Evolutionary conservation across 2,888 invertebrate genomes (phyloP).

Genomic region (Nephrotoma appendiculata): DNA sequence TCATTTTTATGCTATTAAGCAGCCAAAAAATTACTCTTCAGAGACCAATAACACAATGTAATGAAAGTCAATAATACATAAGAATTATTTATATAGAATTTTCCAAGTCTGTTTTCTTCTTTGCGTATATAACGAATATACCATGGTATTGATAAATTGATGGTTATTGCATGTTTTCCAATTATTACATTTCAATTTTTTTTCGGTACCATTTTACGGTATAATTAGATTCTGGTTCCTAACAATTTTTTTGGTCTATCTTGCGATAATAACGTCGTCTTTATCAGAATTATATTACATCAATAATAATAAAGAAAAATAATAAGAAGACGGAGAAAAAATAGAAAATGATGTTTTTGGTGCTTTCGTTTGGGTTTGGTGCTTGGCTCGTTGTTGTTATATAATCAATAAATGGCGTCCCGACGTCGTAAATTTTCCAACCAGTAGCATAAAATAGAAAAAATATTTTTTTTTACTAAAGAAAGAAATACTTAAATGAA

Average conservation of each 20-base stretch:
- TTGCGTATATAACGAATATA: not conserved
- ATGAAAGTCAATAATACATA: slow-evolving; percentile 1
- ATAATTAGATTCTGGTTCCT: not conserved
- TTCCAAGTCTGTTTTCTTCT: not conserved
- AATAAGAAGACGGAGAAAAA: not conserved
- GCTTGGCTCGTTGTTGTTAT: slow-evolving; percentile 1
- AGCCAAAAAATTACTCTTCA: not conserved
- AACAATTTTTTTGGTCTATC: not conserved
- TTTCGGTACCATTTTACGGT: not conserved
- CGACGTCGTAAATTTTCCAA: slow-evolving; percentile 10
- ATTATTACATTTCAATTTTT: slow-evolving; percentile 1
- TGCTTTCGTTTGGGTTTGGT: not conserved
- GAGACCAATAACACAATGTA: slow-evolving; percentile 3
- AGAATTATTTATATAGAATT: not conserved
- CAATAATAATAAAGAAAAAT: not conserved
- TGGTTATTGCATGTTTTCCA: slow-evolving; percentile 1
- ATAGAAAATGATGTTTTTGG: not conserved
- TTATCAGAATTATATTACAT: not conserved
- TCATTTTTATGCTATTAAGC: slow-evolving; percentile 1
- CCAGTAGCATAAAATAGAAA: not conserved
- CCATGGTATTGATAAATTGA: not conserved
- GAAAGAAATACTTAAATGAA: not conserved
- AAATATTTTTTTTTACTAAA: not conserved
- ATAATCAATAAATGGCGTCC: slow-evolving; percentile 12
- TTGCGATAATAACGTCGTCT: slow-evolving; percentile 1